Conservation (phyloP, 2,797 vertebrate species). For the Atherinosoma microstoma region DNA sequence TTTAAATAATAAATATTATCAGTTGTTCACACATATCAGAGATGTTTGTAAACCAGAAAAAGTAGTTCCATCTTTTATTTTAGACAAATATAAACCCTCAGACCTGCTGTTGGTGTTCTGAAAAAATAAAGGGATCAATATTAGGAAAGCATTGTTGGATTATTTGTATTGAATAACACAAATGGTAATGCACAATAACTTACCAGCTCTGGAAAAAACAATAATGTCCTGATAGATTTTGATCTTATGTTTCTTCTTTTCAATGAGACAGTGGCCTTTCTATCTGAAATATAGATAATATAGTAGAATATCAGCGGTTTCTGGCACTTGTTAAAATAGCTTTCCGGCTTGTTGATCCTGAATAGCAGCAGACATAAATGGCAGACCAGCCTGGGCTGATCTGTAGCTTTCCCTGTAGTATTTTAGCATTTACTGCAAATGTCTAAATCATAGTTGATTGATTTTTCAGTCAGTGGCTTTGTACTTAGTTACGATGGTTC, state of each 20-base stretch:
- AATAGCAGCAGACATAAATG: background rate
- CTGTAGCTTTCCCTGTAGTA: background rate
- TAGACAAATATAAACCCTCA: background rate
- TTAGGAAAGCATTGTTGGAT: background rate
- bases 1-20: background rate
- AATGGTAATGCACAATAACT: background rate
- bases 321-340: too few relatives aligned
- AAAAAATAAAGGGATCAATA: background rate
- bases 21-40: background rate
- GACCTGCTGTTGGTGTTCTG: background rate
- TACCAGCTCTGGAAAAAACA: background rate
- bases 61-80: conserved; percentile 5
- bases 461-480: background rate
- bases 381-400: background rate
- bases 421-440: background rate
- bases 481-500: background rate
- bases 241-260: background rate
- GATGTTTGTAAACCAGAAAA: background rate
- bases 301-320: too few relatives aligned
- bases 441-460: background rate
- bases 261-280: background rate
- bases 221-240: background rate
- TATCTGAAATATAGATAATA: background rate
- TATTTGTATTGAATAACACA: background rate
- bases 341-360: background rate